These are phyloP conservation scores for Eupithecia centaureata DNA, from an alignment of 2,888 invertebrate species.

Conservation along the genomic window DNA sequence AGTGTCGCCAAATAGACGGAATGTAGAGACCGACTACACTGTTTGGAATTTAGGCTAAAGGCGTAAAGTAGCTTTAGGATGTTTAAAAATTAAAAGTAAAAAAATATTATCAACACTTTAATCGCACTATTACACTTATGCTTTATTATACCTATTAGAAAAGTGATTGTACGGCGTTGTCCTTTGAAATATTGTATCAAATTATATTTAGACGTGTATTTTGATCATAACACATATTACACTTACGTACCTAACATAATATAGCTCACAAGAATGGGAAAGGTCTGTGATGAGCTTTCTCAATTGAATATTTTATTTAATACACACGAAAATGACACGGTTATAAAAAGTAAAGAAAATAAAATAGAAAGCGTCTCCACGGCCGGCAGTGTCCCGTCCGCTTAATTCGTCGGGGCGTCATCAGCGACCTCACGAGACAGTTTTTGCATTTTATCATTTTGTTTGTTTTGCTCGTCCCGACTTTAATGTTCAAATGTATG, in stretches of 20 bases:
- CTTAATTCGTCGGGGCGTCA: conserved; percentile 65
- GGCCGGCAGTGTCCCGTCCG: conserved; percentile 43
- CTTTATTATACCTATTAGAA: no score
- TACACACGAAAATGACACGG: neutral
- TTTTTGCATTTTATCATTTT: conserved; percentile 64
- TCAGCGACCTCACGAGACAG: conserved; percentile 58
- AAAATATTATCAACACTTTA: no score
- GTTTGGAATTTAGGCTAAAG: conserved; percentile 36
- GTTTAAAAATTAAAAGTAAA: no score
- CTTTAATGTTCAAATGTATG: conserved; percentile 34
- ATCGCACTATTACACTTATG: no score
- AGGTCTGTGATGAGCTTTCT: no score
- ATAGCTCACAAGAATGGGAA: no score
- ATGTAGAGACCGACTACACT: conserved; percentile 44
- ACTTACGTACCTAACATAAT: no score
- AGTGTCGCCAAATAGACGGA: conserved; percentile 55
- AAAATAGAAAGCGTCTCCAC: conserved; percentile 47
- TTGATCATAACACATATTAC: no score
- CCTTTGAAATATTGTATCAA: no score
- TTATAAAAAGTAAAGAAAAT: neutral
- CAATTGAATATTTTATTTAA: no score
- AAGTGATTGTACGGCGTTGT: no score
- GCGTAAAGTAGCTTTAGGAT: conserved; percentile 14
- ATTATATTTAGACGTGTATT: no score
- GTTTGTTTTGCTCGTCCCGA: conserved; percentile 52